Evolutionary conservation across 23 tunicate species (phyloP), one percentile per base, ranked within the genome.

Genomic region (Pegea sp.): DNA sequence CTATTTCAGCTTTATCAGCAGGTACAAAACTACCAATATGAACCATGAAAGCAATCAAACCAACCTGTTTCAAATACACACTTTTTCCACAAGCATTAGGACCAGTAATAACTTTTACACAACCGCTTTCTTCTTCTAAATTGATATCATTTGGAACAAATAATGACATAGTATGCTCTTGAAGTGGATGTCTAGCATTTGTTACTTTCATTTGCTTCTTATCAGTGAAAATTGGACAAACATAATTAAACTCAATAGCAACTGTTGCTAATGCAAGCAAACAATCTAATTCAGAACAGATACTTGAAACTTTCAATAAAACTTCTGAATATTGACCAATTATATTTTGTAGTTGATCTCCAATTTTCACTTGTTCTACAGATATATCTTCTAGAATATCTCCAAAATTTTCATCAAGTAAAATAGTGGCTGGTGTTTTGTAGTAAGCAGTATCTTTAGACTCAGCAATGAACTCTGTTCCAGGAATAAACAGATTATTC

Each of bases 11-110:
- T 1, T 34, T 26, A 34, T 58, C 76, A 18, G 95, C 95, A 2
- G 95, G 95, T 0, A 84, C 81, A 58, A 73, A 84, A 31, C 65
- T 43, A 7, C 95, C 95, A 48, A 84, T 74, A 22, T 68, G 68
- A 24, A 76, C 69, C 95, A 84, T 84, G 69, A 57, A 84, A 4
- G 59, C 84, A 28, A 84, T 63, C 30, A 84, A 26, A 26, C 95
- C 95, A 16, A 63, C 71, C 61, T 84, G 76, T 32, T 74, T 84
- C 52, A 84, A 58, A 31, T 67, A 84, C n/a, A 84, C 72, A 58
- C 95, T 84, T 67, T 84, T 84, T 11, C 95, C 95, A 63, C 95
- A 67, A 0, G 95, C 95, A 48, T 84, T 84, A 22, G 95, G 95
- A 1, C 95, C 95, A 1, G 95, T 84, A 21, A 84, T 54, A 24